Evolutionary conservation across 2,113 vertebrate species (phyloP), one percentile per base, ranked within the genome.

Genomic region (Nerophis ophidion): DNA sequence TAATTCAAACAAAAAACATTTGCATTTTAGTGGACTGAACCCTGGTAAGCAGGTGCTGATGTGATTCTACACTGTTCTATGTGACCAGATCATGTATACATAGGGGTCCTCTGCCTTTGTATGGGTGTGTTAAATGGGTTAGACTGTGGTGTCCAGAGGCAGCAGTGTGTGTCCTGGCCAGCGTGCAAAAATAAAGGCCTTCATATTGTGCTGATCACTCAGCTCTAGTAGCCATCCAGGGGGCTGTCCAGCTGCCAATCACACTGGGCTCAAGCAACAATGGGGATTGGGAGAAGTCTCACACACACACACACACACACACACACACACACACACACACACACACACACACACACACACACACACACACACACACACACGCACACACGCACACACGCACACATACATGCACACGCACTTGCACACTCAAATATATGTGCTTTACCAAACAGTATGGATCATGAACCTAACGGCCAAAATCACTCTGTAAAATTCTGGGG

Each of bases 91-190:
- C 69, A 53, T 69, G 19, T 63, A 65, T 46, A 61, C 57, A 56
- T 58, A 63, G 80, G 71, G 63, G 66, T 75, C 69, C 52, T 33
- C 26, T 15, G 49, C 63, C 51, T 77, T 79, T 79, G 63, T 77
- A 47, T 8, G 26, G 45, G 63, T 65, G 73, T 75, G 75, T 76
- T 68, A 80, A 75, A 72, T 61, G 66, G 66, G 72, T 80, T 70
- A 76, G 70, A 68, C 52, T 58, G 70, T 46, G 56, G 66, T 69
- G 72, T 73, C 66, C 64, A 57, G 66, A 65, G 26, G 71, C 76
- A 79, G 57, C 62, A 71, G 76, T 77, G 81, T 81, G 82, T 72
- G 75, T 84, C 70, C 52, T 72, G 64, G 72, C 73, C 72, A 69
- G 61, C n/a, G 35, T 70, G 72, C 52, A 15, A 34, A 44, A 34